Percentiles rank a stretch among this genome's conserved stretches.
These are phyloP conservation scores for Auanema freiburgensis DNA, from an alignment of 2,888 invertebrate genomes.

Conservation along the genomic window DNA sequence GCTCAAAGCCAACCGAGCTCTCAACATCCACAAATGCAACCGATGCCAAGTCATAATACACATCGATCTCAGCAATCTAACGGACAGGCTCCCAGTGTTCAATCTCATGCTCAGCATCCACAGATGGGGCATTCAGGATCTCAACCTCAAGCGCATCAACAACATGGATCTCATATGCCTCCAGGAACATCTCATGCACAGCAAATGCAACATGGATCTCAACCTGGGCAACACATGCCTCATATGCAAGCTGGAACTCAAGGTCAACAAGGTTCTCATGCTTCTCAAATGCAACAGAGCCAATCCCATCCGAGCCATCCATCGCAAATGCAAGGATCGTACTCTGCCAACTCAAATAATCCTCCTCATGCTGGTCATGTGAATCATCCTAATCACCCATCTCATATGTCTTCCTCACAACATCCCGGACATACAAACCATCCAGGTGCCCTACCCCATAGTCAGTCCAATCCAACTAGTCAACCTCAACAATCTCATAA, in stretches of 20 bases:
- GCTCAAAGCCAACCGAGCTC: conserved; percentile 8
- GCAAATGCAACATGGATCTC: conserved; percentile 3
- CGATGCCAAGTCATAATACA: background rate
- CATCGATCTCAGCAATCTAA: too few species aligned
- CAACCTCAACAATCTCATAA: too few species aligned
- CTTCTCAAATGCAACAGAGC: background rate
- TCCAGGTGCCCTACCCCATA: background rate
- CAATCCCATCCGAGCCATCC: too few species aligned
- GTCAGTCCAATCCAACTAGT: background rate
- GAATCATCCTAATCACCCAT: background rate
- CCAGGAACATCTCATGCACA: conserved; percentile 1
- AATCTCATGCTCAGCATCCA: background rate
- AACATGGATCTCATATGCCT: background rate
- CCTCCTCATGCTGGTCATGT: too few species aligned
- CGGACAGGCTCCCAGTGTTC: too few species aligned
- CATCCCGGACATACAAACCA: background rate
- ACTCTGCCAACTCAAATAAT: too few species aligned
- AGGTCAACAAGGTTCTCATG: background rate
- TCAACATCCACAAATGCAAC: background rate
- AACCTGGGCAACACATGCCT: background rate
- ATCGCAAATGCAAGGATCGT: too few species aligned
- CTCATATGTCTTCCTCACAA: background rate
- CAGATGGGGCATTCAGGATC: background rate
- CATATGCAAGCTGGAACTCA: background rate
- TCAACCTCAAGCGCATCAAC: conserved; percentile 8